Evolutionary conservation across 2,888 invertebrate genomes (phyloP).

Genomic region (Agrotis ipsilon): DNA sequence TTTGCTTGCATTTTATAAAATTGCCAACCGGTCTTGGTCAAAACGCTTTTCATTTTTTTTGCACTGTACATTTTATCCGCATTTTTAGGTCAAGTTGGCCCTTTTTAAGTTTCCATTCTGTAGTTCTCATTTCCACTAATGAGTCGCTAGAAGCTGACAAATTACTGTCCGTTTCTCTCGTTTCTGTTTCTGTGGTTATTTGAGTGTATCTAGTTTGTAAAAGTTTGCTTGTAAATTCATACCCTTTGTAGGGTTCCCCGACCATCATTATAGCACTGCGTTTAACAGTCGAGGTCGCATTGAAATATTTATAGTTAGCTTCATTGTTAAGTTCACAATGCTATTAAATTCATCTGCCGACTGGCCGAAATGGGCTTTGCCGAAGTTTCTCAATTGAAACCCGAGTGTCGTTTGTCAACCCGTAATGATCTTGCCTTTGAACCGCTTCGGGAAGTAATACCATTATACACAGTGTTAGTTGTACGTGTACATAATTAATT

Average conservation of each 20-base stretch:
- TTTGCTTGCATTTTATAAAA: constrained; percentile 22
- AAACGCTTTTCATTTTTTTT: constrained; percentile 4
- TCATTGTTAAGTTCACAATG: constrained; percentile 71
- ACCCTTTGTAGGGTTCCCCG: constrained; percentile 30
- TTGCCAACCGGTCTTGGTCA: neutral
- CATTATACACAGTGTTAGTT: constrained; percentile 49
- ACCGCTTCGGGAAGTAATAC: constrained; percentile 62
- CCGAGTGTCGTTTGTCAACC: constrained; percentile 73
- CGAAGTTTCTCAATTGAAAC: constrained; percentile 73
- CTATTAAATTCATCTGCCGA: constrained; percentile 73
- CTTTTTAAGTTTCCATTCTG: constrained; percentile 39
- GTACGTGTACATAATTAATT: constrained; percentile 63
- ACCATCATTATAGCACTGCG: constrained; percentile 46
- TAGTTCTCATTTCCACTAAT: constrained; percentile 58
- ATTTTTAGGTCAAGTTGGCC: constrained; percentile 54
- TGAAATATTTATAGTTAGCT: constrained; percentile 58
- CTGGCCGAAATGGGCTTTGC: constrained; percentile 70
- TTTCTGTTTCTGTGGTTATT: constrained; percentile 50
- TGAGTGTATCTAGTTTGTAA: constrained; percentile 47
- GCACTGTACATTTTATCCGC: constrained; percentile 27
- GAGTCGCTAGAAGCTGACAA: constrained; percentile 59
- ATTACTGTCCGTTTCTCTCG: constrained; percentile 57
- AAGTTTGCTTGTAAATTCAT: constrained; percentile 49
- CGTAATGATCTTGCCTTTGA: constrained; percentile 70
- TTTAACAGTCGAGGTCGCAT: constrained; percentile 46